Evolutionary conservation across 2,113 vertebrate genomes (phyloP), one percentile per base, ranked within the genome.

Genomic region (Myotis yumanensis): DNA sequence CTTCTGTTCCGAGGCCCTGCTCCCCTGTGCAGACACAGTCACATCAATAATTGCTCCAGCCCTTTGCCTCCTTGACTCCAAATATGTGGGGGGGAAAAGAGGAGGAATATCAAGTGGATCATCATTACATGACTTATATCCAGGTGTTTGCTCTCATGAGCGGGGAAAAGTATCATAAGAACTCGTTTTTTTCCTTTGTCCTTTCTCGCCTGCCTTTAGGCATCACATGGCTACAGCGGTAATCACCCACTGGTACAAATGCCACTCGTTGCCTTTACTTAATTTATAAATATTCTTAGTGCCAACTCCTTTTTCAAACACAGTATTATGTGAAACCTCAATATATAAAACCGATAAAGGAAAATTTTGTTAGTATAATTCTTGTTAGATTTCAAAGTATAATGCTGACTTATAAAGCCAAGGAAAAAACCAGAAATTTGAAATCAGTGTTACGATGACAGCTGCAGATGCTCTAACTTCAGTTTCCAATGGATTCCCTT

Each of bases 381-480:
- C 57, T 46, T 43, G 43, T 52, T 75, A 89, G 73, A 54, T 73
- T 43, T 92, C 64, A 57, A 0, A 9, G 23, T 77, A 57, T 40
- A 69, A 73, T 64, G 51, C 92, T 72, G 57, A 90, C 72, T 92
- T 90, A 7, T 11, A 72, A 86, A 82, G 79, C 73, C 77, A 48
- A 88, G 66, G 17, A n/a, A 59, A 30, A 17, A 57, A 85, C 7
- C 22, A 86, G 95, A 96, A 57, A 73, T 89, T 72, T 92, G 79
- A 93, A 93, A 64, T 95, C 77, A 37, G 82, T 35, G 85, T 90
- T 89, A 71, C 3, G 25, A 64, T 82, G 82, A 72, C 90, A 90
- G 69, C 97, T 90, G 68, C 18, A 12, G 28, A 18, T 68, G 43
- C 59, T 72, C 8, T 62, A 77, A 73, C 77, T 88, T 91, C 32